Base-by-base conservation (phyloP, 2,888 invertebrate genomes). In the Subacronicta megacephala region DNA sequence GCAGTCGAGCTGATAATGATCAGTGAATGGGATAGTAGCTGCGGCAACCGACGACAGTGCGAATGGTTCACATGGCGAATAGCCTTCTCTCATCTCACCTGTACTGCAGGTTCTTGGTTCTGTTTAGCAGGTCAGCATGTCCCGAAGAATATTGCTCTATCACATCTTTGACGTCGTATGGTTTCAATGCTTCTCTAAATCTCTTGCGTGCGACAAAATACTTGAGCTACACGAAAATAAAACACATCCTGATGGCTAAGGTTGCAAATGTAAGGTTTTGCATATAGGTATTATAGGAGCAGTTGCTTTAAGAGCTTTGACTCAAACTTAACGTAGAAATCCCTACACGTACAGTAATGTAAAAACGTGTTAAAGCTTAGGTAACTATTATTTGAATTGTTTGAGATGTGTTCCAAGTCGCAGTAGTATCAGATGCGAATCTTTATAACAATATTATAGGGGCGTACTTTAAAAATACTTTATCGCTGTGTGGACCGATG, bases 101-200 rank as follows among this genome's bases (percentile, higher is more conserved):
- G 95, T 96, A 96, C 93, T 98, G 98, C 81, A 98, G 95, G 94
- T 96, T 97, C 95, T 97, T 97, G 89, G 97, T 97, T 92, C 98
- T 95, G 88, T 97, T 97, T 87, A 98, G 96, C 90, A 98, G 96
- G 93, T 98, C 98, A 73, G 98, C 97, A 92, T 97, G 97, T 85
- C 96, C 96, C 80, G 97, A 97, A 64, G 97, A 97, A 95, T 98
- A 98, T 94, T 98, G 98, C 93, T 98, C 98, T 92, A 98, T 98
- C 90, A 98, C 98, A 94, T 98, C 98, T 95, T 98, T 98, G 87
- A 98, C 98, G 95, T 98, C 98, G 94, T 98, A 98, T 75, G 98
- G 98, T 95, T 98, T 97, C 91, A 98, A 95, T 83, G 98, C 98
- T 95, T 98, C 98, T 94, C 97, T 97, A 96, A 98, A 98, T 95